Base-by-base conservation (phyloP, 2,113 vertebrate genomes). In the Arenaria interpres region DNA sequence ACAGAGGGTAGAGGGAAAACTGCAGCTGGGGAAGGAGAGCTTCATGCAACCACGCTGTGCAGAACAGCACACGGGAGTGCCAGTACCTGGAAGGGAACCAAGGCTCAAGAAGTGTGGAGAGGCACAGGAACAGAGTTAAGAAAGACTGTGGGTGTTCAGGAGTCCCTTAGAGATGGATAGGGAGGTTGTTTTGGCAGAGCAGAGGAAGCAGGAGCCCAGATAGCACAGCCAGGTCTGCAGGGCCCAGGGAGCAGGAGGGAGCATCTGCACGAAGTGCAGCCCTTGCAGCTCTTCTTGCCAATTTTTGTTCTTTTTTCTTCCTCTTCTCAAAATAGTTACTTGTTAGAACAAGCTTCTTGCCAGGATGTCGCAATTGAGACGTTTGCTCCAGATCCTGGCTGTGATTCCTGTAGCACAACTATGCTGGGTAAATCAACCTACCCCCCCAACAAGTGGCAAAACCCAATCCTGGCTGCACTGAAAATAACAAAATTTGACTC, bases 301-400 rank as follows among this genome's bases (percentile, higher is more conserved):
- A 41, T 46, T 77, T 84, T 33, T 73, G 45, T 67, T 92, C 64
- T 60, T 89, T 92, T 72, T 94, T 45, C 4, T 85, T 92, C 77
- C 85, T 97, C 68, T 88, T 88, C 90, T 79, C 90, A 92, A 87
- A 90, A 92, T 90, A 95, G 67, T 50, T 79, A 72, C 84, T 96
- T 94, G 59, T 86, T 86, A 91, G 84, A 95, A 97, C 93, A 95
- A 93, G 82, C 54, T 78, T 86, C 92, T 76, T 90, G 87, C 91
- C 84, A 89, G 78, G 74, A 92, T 97, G 96, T 97, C 0, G 76
- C 96, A 97, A 93, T 5, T 57, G 33, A 86, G 89, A 84, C 10
- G 54, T 93, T 97, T 94, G 90, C 68, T 96, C 87, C 90, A 80
- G 67, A 90, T 96, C 23, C 82, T 96, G 88, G 89, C 89, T 96